Evolutionary conservation across 2,797 vertebrate species (phyloP).

Genomic region (Hirundo rustica): DNA sequence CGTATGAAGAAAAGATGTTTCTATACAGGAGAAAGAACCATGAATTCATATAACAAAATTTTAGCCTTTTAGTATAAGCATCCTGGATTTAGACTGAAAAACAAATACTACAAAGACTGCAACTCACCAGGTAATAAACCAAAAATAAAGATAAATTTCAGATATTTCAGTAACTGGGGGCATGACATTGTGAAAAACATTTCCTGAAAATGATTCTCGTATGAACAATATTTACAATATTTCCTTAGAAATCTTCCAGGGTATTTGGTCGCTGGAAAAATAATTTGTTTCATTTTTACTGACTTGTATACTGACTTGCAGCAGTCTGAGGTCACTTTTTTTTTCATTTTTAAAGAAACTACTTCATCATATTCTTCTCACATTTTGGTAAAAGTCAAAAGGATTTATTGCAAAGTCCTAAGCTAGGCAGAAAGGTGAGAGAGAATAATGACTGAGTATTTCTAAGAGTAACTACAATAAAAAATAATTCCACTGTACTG

Average conservation of each 20-base stretch:
- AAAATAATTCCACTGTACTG: background rate
- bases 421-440: background rate
- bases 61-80: background rate
- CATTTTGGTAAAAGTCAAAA: background rate
- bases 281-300: background rate
- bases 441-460: background rate
- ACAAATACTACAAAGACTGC: background rate
- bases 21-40: background rate
- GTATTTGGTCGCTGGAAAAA: background rate
- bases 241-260: background rate
- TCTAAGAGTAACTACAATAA: background rate
- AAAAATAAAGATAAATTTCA: background rate
- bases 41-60: background rate
- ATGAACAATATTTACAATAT: background rate
- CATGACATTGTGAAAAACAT: background rate
- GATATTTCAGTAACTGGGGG: background rate
- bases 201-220: background rate
- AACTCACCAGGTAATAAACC: background rate
- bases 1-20: background rate
- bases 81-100: background rate
- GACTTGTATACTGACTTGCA: background rate
- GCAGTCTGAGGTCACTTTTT: background rate
- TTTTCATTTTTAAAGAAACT: background rate
- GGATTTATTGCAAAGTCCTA: constrained; percentile 1
- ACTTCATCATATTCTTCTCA: background rate